Percentiles rank a stretch among this genome's conserved stretches.
Conservation (phyloP, 2,113 vertebrate genomes). For the Leiothrix lutea region DNA sequence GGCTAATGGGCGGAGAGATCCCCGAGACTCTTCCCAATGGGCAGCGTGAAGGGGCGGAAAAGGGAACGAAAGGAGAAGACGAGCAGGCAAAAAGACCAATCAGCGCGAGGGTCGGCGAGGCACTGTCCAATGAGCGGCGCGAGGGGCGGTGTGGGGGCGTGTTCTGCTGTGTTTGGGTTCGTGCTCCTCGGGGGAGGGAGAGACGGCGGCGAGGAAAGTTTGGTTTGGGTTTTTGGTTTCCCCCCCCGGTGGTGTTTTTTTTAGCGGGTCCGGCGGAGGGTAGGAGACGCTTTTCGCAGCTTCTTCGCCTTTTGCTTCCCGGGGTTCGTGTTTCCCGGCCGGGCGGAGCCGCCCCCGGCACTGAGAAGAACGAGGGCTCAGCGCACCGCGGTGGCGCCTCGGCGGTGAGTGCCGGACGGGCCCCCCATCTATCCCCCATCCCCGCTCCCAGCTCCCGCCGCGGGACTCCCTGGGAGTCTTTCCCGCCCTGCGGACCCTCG, state of each 20-base stretch:
- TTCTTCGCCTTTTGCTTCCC: constrained; percentile 12
- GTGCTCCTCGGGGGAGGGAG: constrained; percentile 74
- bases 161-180: constrained; percentile 76
- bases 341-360: constrained; percentile 24
- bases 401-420: constrained; percentile 37
- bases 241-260: constrained; percentile 6
- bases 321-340: constrained; percentile 56
- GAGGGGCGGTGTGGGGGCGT: constrained; percentile 49
- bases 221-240: constrained; percentile 25
- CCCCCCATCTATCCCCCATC: neutral
- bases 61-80: constrained; percentile 38
- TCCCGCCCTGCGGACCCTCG: too few relatives aligned
- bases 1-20: constrained; percentile 9
- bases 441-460: neutral
- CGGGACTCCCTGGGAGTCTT: neutral
- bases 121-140: constrained; percentile 34
- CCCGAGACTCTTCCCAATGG: neutral
- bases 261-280: neutral
- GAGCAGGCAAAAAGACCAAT: neutral
- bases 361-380: constrained; percentile 37
- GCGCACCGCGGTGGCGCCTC: constrained; percentile 34
- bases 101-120: neutral
- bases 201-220: constrained; percentile 76
- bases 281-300: neutral
- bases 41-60: constrained; percentile 8